These are phyloP conservation scores for Melanostoma mellinum DNA, from an alignment of 2,888 invertebrate genomes.

Conservation along the genomic window DNA sequence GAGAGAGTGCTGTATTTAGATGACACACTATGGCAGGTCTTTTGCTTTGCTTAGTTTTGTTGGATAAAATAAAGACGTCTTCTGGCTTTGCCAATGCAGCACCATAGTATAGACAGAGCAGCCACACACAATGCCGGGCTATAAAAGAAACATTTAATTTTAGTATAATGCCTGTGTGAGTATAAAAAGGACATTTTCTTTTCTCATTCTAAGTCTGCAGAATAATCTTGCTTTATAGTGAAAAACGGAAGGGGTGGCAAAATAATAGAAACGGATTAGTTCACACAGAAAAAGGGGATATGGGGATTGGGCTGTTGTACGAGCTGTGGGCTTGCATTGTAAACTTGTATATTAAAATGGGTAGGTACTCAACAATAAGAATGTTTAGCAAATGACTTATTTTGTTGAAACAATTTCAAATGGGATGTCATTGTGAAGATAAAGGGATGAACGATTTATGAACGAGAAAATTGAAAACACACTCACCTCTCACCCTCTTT, in stretches of 20 bases:
- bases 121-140: constrained; percentile 52
- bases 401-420: constrained; percentile 45
- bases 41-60: constrained; percentile 29
- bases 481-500: too few species aligned
- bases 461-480: background rate
- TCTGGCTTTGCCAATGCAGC: constrained; percentile 11
- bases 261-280: constrained; percentile 65
- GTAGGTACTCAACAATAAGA: constrained; percentile 60
- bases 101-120: background rate
- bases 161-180: constrained; percentile 63
- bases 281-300: background rate
- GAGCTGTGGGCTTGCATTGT: constrained; percentile 34
- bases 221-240: constrained; percentile 55
- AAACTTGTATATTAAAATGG: constrained; percentile 34
- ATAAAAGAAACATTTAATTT: constrained; percentile 71
- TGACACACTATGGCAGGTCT: constrained; percentile 13
- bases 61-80: constrained; percentile 64
- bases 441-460: constrained; percentile 21
- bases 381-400: constrained; percentile 67
- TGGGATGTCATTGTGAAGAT: constrained; percentile 15
- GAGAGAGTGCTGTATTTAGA: background rate
- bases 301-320: background rate
- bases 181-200: constrained; percentile 71
- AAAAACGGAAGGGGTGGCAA: constrained; percentile 3
- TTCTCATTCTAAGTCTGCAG: constrained; percentile 50